Evolutionary conservation across 1,140 invertebrate species (phyloP).

Genomic region (Penaeus indicus): DNA sequence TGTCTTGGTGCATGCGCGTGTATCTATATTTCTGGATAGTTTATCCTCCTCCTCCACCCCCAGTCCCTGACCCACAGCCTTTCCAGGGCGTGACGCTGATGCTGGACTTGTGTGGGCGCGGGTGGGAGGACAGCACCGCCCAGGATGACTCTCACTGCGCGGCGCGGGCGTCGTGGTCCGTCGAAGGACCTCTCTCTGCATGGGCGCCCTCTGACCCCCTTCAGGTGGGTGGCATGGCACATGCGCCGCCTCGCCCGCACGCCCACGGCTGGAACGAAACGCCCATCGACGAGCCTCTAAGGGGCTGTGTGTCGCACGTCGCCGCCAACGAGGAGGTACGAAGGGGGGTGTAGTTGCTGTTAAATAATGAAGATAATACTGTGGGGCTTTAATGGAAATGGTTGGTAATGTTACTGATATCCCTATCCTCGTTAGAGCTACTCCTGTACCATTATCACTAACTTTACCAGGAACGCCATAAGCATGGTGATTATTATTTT

Average conservation of each 20-base stretch:
- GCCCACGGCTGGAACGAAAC: slow-evolving; percentile 37
- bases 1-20: no score
- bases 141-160: slow-evolving; percentile 31
- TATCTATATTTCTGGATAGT: no score
- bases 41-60: no score
- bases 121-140: slow-evolving; percentile 11
- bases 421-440: no score
- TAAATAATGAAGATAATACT: no score
- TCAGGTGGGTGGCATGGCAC: slow-evolving; percentile 47
- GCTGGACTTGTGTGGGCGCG: slow-evolving; percentile 43
- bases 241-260: not conserved
- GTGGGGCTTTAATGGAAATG: no score
- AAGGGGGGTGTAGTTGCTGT: no score
- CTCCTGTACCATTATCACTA: no score
- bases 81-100: slow-evolving; percentile 24
- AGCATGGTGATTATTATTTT: no score
- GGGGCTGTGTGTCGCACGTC: slow-evolving; percentile 37
- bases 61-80: no score
- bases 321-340: slow-evolving; percentile 33
- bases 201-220: slow-evolving; percentile 27
- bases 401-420: no score
- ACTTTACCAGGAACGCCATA: no score
- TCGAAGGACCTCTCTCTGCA: not conserved
- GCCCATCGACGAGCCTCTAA: slow-evolving; percentile 18
- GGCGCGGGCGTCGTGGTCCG: slow-evolving; percentile 6